Evolutionary conservation across 2,888 invertebrate genomes (phyloP), one percentile per base, ranked within the genome.

Genomic region (Dilophus febrilis): DNA sequence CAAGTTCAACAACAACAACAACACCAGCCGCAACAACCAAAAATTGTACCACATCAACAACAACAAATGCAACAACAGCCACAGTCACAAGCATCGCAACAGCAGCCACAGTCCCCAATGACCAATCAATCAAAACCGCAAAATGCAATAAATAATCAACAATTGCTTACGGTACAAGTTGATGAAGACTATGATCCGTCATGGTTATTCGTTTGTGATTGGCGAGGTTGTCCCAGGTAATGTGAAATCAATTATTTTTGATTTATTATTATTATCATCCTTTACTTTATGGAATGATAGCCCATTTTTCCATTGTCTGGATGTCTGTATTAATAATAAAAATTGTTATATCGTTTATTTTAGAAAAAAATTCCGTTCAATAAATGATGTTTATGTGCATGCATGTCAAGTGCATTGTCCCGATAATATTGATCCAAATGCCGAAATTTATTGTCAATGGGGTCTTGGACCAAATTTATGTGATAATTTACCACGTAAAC

Each of bases 371-470:
- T 85, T 83, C 58, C 69, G 71, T 51, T 77, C 72, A 27, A 72
- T 83, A 1, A 70, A 77, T 38, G 81, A 85, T 47, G 85, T 94
- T 44, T 88, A 84, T 61, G 67, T 81, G 53, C 95, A 95, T 64
- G 86, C 83, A 4, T 86, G 86, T 49, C 77, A 78, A 38, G 69
- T 71, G 1, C 94, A 95, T 64, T 83, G 84, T 61, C 85, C 87
- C 13, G 71, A 71, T 44, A 65, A 65, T 41, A 54, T 64, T 40
- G 70, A 70, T 46, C 61, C 66, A 17, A 70, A 65, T 11, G 76
- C 77, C 26, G 86, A 88, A 56, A 78, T 85, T 46, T 71, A 82
- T 14, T 95, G 95, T 57, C 68, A 83, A 58, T 95, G 95, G 95
- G 77, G 83, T 26, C 50, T 53, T 4, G 61, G 61, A 2, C 57